Percentiles rank a stretch among this genome's conserved stretches.
Evolutionary conservation across 2,113 vertebrate genomes (phyloP).

Genomic region (Euleptes europaea): DNA sequence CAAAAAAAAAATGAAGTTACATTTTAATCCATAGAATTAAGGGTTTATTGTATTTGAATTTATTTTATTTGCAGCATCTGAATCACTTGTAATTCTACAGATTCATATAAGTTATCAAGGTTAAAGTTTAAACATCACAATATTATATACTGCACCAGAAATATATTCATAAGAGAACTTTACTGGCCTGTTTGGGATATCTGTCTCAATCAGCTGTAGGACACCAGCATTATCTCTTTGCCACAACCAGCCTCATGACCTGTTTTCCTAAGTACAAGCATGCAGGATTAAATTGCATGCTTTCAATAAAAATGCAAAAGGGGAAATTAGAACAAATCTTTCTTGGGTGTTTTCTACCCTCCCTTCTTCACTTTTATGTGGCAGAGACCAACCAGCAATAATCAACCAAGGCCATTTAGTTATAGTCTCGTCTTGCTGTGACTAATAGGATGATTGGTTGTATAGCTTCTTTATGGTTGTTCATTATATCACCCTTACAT

Average conservation of each 20-base stretch:
- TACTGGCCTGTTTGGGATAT: neutral
- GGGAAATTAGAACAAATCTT: constrained; percentile 37
- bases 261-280: neutral
- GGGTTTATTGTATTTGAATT: neutral
- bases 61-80: neutral
- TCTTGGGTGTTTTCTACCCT: constrained; percentile 20
- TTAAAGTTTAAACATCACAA: neutral
- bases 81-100: neutral
- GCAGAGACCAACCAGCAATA: constrained; percentile 64
- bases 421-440: constrained; percentile 79
- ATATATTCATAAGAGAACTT: neutral
- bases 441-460: constrained; percentile 87
- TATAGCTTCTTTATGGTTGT: constrained; percentile 81
- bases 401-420: constrained; percentile 77
- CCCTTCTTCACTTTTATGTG: constrained; percentile 46
- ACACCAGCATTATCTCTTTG: neutral
- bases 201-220: neutral
- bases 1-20: neutral
- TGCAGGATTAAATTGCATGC: constrained; percentile 20
- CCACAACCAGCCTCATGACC: neutral
- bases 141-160: neutral
- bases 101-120: neutral
- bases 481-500: constrained; percentile 86
- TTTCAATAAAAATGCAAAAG: constrained; percentile 37
- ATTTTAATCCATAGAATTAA: neutral